These are phyloP conservation scores for Sebastes baramenuke DNA, from an alignment of 2,797 vertebrate genomes.

Conservation along the genomic window DNA sequence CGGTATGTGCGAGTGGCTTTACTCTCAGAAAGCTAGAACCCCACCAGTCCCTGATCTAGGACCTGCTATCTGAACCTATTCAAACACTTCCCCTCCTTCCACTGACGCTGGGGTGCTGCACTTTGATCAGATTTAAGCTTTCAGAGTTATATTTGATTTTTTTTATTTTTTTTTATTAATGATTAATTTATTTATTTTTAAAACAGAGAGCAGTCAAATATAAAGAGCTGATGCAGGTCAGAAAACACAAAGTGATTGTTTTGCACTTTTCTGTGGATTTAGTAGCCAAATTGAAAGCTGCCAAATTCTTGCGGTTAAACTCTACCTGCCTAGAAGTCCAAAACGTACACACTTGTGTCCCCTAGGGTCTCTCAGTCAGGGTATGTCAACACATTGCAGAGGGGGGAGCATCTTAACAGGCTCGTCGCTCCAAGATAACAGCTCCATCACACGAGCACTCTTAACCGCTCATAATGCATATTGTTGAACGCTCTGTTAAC, in stretches of 20 bases:
- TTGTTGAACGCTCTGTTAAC: constrained; percentile 25
- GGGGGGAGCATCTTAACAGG: background rate
- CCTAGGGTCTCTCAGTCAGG: constrained; percentile 24
- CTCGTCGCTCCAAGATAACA: background rate
- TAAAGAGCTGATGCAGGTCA: constrained; percentile 39
- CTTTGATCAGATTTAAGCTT: constrained; percentile 64
- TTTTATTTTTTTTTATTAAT: constrained; percentile 8
- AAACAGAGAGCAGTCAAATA: constrained; percentile 37
- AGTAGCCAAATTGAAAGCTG: constrained; percentile 70
- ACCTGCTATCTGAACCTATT: constrained; percentile 65
- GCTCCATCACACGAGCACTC: constrained; percentile 16
- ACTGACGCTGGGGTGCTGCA: constrained; percentile 70
- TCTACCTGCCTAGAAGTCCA: constrained; percentile 52
- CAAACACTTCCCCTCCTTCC: constrained; percentile 66
- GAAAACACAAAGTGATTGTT: constrained; percentile 57
- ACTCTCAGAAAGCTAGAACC: constrained; percentile 59
- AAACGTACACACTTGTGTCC: constrained; percentile 37
- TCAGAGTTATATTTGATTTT: constrained; percentile 49
- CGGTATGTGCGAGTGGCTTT: constrained; percentile 51
- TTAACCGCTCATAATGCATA: background rate
- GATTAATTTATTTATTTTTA: constrained; percentile 46
- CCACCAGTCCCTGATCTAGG: constrained; percentile 59
- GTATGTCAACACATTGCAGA: constrained; percentile 2
- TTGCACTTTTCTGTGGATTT: constrained; percentile 70
- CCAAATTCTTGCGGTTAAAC: constrained; percentile 61